phyloP scores from a whole-genome alignment of 2,797 vertebrate genomes.

The Poeciliopsis turneri region DNA sequence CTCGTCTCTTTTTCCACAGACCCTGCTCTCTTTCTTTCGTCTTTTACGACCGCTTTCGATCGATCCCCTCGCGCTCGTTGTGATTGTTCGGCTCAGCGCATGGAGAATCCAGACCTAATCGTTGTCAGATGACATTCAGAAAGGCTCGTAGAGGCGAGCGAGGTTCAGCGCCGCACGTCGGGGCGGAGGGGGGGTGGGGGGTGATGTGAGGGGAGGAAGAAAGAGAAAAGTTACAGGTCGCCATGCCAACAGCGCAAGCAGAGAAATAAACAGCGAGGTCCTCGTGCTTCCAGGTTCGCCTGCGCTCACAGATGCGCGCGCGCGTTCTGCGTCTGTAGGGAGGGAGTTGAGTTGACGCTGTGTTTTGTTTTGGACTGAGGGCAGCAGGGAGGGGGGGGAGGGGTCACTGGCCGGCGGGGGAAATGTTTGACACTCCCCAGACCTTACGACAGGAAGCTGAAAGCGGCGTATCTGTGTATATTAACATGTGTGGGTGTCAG shows the following conservation, averaged over 20 bases:
- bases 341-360: slow-evolving; percentile 13
- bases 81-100: slow-evolving; percentile 42
- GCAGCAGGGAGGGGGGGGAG: slow-evolving; percentile 23
- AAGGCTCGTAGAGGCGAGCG: slow-evolving; percentile 47
- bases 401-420: slow-evolving; percentile 52
- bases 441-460: slow-evolving; percentile 74
- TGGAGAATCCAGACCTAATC: slow-evolving; percentile 66
- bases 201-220: slow-evolving; percentile 30
- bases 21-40: slow-evolving; percentile 42
- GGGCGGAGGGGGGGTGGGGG: background rate
- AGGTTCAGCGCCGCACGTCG: slow-evolving; percentile 41
- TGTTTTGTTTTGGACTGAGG: slow-evolving; percentile 61
- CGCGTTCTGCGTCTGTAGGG: slow-evolving; percentile 8
- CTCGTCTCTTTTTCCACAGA: slow-evolving; percentile 55
- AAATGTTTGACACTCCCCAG: slow-evolving; percentile 74
- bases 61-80: slow-evolving; percentile 24
- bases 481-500: slow-evolving; percentile 51
- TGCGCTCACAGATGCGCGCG: slow-evolving; percentile 15
- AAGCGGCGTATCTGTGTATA: slow-evolving; percentile 44
- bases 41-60: slow-evolving; percentile 20
- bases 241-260: slow-evolving; percentile 61
- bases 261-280: slow-evolving; percentile 73
- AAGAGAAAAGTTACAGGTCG: slow-evolving; percentile 57
- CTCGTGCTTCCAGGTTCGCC: slow-evolving; percentile 20
- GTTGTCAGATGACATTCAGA: slow-evolving; percentile 76